Base-by-base conservation (phyloP, 2,888 invertebrate species). In the Enoplolaimus lenunculus region DNA sequence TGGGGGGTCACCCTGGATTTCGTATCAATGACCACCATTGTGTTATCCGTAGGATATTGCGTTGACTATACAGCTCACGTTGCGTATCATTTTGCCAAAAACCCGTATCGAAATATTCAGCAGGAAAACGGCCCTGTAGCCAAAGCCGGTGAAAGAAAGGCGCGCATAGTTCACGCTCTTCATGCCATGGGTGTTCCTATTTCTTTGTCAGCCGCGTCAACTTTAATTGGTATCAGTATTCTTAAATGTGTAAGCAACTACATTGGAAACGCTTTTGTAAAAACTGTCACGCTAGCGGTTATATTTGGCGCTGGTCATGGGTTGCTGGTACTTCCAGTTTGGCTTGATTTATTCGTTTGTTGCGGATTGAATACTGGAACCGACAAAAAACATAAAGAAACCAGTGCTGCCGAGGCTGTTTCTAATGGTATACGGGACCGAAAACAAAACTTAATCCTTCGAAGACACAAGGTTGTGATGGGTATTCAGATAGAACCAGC, bases 1-100 rank as follows among this genome's bases (percentile, higher is more conserved):
- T 62, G 64, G 64, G 64, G 64, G 13, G 64, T 62, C 13, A 29
- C 16, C 64, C n/a, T 62, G 64, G 64, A 62, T 62, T 62, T 62
- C 31, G 64, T 33, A 7, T 62, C 64, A 29, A 62, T 62, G 64
- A 62, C 31, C 64, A 62, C 64, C 7, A 62, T 62, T 62, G 31
- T 62, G 16, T 30, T 62, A 33, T 62, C 64, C 64, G 26, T 62
- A 16, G 64, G 64, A 13, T 62, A 30, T 33, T 30, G 30, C n/a
- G 64, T 62, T 30, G 64, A 62, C 64, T 62, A 62, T 26, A 30
- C 64, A 7, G 64, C 64, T 33, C 64, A 62, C 26, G 64, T 62
- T 7, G 64, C 64, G 13, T 62, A 62, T 33, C 30, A 29, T 33
- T 62, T 62, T 62, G 31, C 64, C 7, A 62, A 62, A 26, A 33